Evolutionary conservation across 2,113 vertebrate species (phyloP), one percentile per base, ranked within the genome.

Genomic region (Vanacampus margaritifer): DNA sequence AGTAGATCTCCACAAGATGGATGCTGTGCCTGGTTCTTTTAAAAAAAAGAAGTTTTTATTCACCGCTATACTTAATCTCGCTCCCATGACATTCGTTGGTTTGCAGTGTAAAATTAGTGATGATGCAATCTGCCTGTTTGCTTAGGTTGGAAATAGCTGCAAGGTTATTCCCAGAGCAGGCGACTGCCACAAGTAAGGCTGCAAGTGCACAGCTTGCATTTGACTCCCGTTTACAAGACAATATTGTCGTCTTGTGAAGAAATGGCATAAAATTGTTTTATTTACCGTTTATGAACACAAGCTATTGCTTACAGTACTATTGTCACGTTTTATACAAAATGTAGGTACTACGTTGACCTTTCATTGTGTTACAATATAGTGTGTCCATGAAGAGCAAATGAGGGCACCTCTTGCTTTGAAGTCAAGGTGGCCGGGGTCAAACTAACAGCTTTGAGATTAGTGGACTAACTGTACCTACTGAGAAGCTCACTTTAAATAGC

Each of bases 81-180:
- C 72, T 64, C 67, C 64, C 65, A 54, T 72, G 54, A 26, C 24
- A n/a, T 35, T 26, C 19, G 58, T 78, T 74, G 51, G 70, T 64
- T 61, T 45, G n/a, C 19, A 65, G 66, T 73, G 32, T 85, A 82
- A 79, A 84, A 82, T 77, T 65, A 81, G 65, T 81, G 48, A 53
- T 70, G 62, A 73, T 62, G 67, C 80, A 58, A 76, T 75, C 71
- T 80, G 74, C 64, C 64, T 69, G 66, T 45, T 68, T 69, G 50
- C 75, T 37, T 68, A 60, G 67, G 72, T 81, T 86, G 62, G 61
- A 86, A 87, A 86, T 89, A 84, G 69, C 80, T 73, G 57, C 53
- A 79, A n/a, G 79, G 79, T 88, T 86, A 83, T 90, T 86, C 79
- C n/a, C 79, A 71, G 80, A 85, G 71, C 66, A 72, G 61, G 28